Base-by-base conservation (phyloP, 2,113 vertebrate genomes). In the Rhizomys pruinosus region DNA sequence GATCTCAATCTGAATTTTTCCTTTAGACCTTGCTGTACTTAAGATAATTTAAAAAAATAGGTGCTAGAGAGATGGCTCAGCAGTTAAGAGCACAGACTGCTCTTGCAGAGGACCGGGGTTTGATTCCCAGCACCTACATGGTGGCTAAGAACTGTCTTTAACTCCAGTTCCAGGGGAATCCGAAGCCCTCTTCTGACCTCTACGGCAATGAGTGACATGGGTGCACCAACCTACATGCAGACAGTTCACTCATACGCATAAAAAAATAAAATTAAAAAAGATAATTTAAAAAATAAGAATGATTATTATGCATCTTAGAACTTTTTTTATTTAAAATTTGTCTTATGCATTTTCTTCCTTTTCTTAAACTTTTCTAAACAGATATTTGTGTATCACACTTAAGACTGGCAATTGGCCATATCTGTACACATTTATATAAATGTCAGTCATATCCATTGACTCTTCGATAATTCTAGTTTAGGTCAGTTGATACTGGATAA, bases 251-350 rank as follows among this genome's bases (percentile, higher is more conserved):
- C n/a, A n/a, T n/a, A n/a, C n/a, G n/a, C n/a, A n/a, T n/a, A n/a
- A n/a, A n/a, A n/a, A n/a, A n/a, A n/a, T n/a, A n/a, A n/a, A n/a
- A n/a, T n/a, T n/a, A n/a, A n/a, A n/a, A n/a, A 39, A 4, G 7
- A 59, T 59, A 59, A 88, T 84, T 84, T 15, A 71, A 68, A 96
- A 94, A 34, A 55, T 5, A 88, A 93, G 20, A 69, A 66, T 78
- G 64, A 77, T 47, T 90, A 69, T 42, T 17, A 57, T 27, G 3
- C 0, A 77, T 2, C 34, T 84, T 82, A 29, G 23, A 86, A 82
- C 89, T 93, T 39, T 39, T 71, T 47, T 90, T 85, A 29, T 34
- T 77, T 90, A 72, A 27, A 78, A 84, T 90, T 91, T 72, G 52
- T 63, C 17, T 84, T 64, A 47, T 57, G 0, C 9, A 81, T 76